phyloP scores from a whole-genome alignment of 2,113 vertebrate species.

The Fukomys damarensis region DNA sequence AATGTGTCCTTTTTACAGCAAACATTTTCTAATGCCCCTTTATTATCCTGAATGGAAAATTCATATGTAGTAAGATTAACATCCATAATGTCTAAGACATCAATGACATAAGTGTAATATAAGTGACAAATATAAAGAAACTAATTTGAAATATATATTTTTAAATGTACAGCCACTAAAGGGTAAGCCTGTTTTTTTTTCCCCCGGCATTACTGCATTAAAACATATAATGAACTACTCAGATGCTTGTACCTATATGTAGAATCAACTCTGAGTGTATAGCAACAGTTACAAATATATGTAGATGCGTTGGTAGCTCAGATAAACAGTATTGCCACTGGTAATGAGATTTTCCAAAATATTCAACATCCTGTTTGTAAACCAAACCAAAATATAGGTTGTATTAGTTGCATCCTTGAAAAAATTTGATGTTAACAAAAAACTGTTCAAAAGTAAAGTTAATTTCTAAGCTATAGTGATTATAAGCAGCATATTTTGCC shows the following conservation, averaged over 20 bases:
- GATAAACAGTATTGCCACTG: background rate
- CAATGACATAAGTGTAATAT: background rate
- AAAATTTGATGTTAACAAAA: conserved; percentile 24
- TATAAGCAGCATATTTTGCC: background rate
- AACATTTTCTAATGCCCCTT: background rate
- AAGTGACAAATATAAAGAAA: background rate
- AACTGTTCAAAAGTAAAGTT: background rate
- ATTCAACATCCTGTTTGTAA: background rate
- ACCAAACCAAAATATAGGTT: background rate
- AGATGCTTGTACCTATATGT: background rate
- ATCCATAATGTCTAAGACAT: conserved; percentile 7
- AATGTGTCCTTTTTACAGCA: background rate
- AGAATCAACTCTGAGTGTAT: background rate
- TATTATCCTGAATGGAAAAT: background rate
- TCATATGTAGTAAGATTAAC: background rate
- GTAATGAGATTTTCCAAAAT: background rate
- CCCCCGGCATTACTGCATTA: background rate
- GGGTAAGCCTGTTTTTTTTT: too few relatives aligned
- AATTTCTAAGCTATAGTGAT: background rate
- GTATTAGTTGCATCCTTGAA: background rate
- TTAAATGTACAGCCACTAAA: conserved; percentile 9
- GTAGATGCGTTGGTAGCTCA: background rate
- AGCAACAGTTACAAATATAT: background rate
- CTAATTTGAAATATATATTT: background rate
- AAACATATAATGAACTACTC: background rate